phyloP scores from a whole-genome alignment of 1,140 invertebrate genomes.

The Trichoplusia ni region DNA sequence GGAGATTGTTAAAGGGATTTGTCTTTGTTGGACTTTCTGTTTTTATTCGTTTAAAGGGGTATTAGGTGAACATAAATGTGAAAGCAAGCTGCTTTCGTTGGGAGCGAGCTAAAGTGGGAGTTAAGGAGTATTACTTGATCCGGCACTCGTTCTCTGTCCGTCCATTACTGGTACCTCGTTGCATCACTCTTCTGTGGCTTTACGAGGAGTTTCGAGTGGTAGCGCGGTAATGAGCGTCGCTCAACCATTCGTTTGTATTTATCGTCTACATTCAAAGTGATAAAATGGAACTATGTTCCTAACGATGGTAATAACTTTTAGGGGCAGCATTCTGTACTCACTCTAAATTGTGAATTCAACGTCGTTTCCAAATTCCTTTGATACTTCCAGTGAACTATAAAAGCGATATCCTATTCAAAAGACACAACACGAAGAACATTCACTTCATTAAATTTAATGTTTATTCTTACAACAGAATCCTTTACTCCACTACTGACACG shows the following conservation, averaged over 20 bases:
- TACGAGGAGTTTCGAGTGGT: slow-evolving; percentile 30
- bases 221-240: slow-evolving; percentile 26
- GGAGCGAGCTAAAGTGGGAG: slow-evolving; percentile 43
- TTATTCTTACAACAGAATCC: too few relatives aligned
- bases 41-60: slow-evolving; percentile 8
- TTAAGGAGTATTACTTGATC: slow-evolving; percentile 40
- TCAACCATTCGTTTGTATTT: slow-evolving; percentile 31
- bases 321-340: slow-evolving; percentile 8
- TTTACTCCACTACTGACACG: too few relatives aligned
- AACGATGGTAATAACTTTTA: slow-evolving; percentile 18
- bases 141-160: slow-evolving; percentile 42
- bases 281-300: slow-evolving; percentile 20
- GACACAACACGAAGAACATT: too few relatives aligned
- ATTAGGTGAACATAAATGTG: slow-evolving; percentile 15
- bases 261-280: slow-evolving; percentile 30
- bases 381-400: not conserved
- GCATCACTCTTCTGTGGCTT: slow-evolving; percentile 30
- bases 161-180: slow-evolving; percentile 32
- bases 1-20: slow-evolving; percentile 20
- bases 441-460: too few relatives aligned
- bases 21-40: slow-evolving; percentile 21
- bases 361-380: slow-evolving; percentile 17
- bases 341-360: slow-evolving; percentile 12
- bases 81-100: slow-evolving; percentile 3
- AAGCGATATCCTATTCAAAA: not conserved